phyloP scores from a whole-genome alignment of 2,888 invertebrate species.

The Watsonalla binaria region DNA sequence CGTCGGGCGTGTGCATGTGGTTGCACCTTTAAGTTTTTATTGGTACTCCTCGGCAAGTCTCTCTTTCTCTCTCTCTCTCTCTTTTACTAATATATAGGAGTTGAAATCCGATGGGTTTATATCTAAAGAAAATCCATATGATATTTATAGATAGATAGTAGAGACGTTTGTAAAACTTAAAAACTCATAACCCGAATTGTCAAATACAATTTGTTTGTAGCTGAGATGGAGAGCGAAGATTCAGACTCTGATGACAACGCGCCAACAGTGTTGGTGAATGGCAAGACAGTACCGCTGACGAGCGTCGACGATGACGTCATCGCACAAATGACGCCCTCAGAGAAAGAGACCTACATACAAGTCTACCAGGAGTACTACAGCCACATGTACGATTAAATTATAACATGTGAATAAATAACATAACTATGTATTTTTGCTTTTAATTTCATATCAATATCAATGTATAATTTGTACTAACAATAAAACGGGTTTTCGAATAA shows the following conservation, averaged over 20 bases:
- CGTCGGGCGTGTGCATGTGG: too few relatives aligned
- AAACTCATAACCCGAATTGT: too few relatives aligned
- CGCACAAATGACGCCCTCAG: conserved; percentile 92
- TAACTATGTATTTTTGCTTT: conserved; percentile 1
- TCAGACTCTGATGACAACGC: conserved; percentile 88
- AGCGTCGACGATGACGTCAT: conserved; percentile 93
- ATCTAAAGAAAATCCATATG: conserved; percentile 2
- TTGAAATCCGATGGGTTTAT: background rate
- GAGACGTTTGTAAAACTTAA: too few relatives aligned
- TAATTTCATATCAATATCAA: background rate
- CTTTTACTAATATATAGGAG: too few relatives aligned
- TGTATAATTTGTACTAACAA: background rate
- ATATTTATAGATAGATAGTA: conserved; percentile 1
- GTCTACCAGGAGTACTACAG: conserved; percentile 96
- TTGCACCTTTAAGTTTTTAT: too few relatives aligned
- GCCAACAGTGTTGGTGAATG: conserved; percentile 90
- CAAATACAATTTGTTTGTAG: conserved; percentile 52
- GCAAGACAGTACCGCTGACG: conserved; percentile 87
- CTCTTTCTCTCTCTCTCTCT: too few relatives aligned
- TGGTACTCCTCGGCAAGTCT: too few relatives aligned
- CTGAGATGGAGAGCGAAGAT: conserved; percentile 85
- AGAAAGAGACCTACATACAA: conserved; percentile 96
- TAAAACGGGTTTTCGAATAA: too few relatives aligned
- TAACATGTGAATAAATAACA: conserved; percentile 19
- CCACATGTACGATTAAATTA: conserved; percentile 86